These are phyloP conservation scores for Metopia argyrocephala DNA, from an alignment of 2,888 invertebrate species.

Conservation along the genomic window DNA sequence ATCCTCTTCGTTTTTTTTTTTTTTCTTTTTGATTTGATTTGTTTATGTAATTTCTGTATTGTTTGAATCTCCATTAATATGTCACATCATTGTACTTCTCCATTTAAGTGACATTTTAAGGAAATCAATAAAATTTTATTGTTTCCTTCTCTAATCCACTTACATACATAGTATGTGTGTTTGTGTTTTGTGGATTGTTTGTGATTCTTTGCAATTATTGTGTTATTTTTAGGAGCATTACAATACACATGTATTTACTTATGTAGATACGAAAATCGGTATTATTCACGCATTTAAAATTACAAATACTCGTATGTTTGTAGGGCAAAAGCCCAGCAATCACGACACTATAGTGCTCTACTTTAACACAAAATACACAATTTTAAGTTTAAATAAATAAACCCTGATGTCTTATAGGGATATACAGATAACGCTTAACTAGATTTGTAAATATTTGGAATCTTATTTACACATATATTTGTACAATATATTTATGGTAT, in stretches of 20 bases:
- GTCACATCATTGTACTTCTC: background rate
- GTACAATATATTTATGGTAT: no score
- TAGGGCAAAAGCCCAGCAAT: background rate
- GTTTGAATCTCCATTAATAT: background rate
- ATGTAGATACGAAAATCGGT: constrained; percentile 1
- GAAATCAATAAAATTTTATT: constrained; percentile 19
- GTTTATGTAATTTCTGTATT: background rate
- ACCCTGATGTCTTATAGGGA: no score
- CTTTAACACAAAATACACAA: no score
- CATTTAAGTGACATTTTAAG: background rate
- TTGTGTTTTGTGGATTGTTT: background rate
- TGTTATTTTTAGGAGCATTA: background rate
- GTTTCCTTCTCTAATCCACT: constrained; percentile 22
- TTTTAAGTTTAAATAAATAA: no score
- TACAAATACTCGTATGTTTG: constrained; percentile 5
- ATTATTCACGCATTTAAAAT: constrained; percentile 20
- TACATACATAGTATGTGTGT: background rate
- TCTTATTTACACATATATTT: no score
- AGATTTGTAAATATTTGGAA: no score
- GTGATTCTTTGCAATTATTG: background rate
- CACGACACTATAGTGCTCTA: no score
- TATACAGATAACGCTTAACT: no score
- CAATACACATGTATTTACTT: background rate
- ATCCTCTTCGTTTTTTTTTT: no score
- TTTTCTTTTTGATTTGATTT: background rate